Conservation (phyloP, 1,140 invertebrate species). For the Pteromalus puparum region DNA sequence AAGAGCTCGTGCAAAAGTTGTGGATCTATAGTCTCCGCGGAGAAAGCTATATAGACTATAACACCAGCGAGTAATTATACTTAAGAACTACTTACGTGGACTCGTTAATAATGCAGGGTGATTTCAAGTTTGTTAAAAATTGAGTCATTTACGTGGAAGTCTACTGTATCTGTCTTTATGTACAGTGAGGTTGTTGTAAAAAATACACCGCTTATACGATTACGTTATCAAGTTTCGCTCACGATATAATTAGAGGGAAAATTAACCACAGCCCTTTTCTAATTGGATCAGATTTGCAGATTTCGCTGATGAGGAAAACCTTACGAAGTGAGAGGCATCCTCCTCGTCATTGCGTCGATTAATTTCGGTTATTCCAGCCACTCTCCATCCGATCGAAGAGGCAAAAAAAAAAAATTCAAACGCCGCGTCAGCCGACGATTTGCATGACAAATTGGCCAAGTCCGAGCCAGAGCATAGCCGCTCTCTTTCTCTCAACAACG, state of each 20-base stretch:
- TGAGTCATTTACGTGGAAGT: not conserved
- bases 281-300: constrained; percentile 50
- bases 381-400: too few species aligned
- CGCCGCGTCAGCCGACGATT: constrained; percentile 14
- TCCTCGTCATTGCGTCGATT: too few species aligned
- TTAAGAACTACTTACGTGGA: not conserved
- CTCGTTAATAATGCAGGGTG: not conserved
- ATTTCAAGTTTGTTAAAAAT: not conserved
- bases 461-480: constrained; percentile 6
- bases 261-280: constrained; percentile 4
- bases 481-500: not conserved
- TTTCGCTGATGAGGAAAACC: constrained; percentile 4
- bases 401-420: not conserved
- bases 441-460: constrained; percentile 49
- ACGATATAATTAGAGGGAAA: not conserved
- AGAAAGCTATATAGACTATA: not conserved
- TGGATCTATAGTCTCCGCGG: not conserved
- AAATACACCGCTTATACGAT: not conserved
- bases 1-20: not conserved
- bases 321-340: too few species aligned
- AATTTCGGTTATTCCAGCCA: too few species aligned
- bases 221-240: not conserved
- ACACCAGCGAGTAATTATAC: not conserved
- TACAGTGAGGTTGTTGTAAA: too few species aligned
- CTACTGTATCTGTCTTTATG: too few species aligned